phyloP scores from a whole-genome alignment of 2,888 invertebrate genomes.

The Hypena proboscidalis region DNA sequence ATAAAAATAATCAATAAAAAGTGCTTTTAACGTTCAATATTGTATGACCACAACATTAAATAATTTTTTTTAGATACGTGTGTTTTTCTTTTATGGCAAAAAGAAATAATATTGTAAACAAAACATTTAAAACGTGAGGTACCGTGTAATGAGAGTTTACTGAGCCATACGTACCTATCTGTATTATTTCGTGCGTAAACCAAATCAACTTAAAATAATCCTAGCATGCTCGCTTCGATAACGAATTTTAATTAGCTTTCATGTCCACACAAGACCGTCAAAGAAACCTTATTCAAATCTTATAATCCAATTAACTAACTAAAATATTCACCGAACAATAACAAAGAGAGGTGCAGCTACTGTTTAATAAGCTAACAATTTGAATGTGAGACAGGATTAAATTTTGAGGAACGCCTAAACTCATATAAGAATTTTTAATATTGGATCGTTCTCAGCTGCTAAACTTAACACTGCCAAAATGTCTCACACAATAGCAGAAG shows the following conservation, averaged over 20 bases:
- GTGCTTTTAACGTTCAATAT: too few relatives aligned
- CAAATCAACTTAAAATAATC: slow-evolving; percentile 42
- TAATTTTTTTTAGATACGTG: too few relatives aligned
- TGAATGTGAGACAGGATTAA: slow-evolving; percentile 42
- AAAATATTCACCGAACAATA: slow-evolving; percentile 56
- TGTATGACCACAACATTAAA: too few relatives aligned
- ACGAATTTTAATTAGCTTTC: slow-evolving; percentile 43
- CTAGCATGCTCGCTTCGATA: slow-evolving; percentile 32
- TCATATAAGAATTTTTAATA: too few relatives aligned
- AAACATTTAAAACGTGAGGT: slow-evolving; percentile 22
- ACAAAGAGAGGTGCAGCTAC: slow-evolving; percentile 49
- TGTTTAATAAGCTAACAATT: slow-evolving; percentile 46
- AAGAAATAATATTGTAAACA: too few relatives aligned
- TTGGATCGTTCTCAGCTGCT: too few relatives aligned
- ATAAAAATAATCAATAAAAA: too few relatives aligned
- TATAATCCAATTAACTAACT: slow-evolving; percentile 55
- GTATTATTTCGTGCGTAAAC: background rate
- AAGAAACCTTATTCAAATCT: slow-evolving; percentile 51
- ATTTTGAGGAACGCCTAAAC: slow-evolving; percentile 41
- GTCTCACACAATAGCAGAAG: too few relatives aligned
- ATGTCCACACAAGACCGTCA: slow-evolving; percentile 33
- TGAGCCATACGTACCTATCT: slow-evolving; percentile 16
- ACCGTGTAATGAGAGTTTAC: slow-evolving; percentile 28
- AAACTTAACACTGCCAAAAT: too few relatives aligned
- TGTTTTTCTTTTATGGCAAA: too few relatives aligned